Base-by-base conservation (phyloP, 2,888 invertebrate species). In the Didymodactylos carnosus region DNA sequence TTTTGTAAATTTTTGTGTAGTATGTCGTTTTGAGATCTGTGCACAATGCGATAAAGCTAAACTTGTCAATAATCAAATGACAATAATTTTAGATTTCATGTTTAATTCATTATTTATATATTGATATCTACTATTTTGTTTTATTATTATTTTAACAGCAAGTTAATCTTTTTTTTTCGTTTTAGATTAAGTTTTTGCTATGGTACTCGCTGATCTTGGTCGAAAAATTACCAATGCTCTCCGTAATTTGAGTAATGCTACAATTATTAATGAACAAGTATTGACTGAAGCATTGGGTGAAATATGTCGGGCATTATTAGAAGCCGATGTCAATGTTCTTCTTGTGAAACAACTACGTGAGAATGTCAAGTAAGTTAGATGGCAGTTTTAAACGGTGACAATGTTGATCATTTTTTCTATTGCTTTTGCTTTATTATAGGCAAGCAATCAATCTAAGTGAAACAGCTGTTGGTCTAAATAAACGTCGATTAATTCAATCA, bases 161-260 rank as follows among this genome's bases (percentile, higher is more conserved):
- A n/a, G n/a, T n/a, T n/a, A n/a, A n/a, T n/a, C n/a, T n/a, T 43
- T 43, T 43, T 43, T 16, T 16, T 43, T 43, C 19, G 43, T 16
- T 43, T 43, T 43, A 46, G 16, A 46, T 19, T 43, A 86, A 82
- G 76, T n/a, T n/a, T n/a, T n/a, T n/a, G n/a, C n/a, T n/a, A 99
- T 98, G 98, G 98, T 98, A 84, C 91, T 99, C 88, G 98, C 98
- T 81, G 98, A 99, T 88, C 89, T 98, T 84, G 98, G 98, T 83
- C 90, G 98, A 83, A 95, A 95, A 87, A 98, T 99, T 83, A 97
- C 97, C 81, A 91, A 92, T 84, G 98, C 98, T 77, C 86, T 98
- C 84, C 91, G 94, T 84, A 94, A 94, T 73, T 86, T 98, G 78
- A 95, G 94, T 86, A 93, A 93, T 87, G 95, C 95, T 76, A 95